Evolutionary conservation across 1,140 invertebrate species (phyloP), one percentile per base, ranked within the genome.

Genomic region (Laupala kohalensis): DNA sequence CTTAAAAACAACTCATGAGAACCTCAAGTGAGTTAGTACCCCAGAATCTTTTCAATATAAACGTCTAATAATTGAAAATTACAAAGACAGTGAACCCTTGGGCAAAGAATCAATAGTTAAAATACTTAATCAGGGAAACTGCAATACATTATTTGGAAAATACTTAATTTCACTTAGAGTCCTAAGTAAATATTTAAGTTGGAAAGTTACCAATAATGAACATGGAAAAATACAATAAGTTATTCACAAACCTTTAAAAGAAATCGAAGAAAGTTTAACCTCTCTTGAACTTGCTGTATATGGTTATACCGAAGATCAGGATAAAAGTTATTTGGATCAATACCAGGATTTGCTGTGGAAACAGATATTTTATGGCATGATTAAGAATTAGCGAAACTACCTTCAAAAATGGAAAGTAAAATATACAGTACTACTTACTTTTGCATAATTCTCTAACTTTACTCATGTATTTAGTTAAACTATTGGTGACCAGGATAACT

Each of bases 241-340:
- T 12, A 27, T 69, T n/a, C 25, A 64, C 70, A 74, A 77, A 86
- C 85, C 78, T 94, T 94, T 29, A 94, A 82, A 75, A 93, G 83
- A 83, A 95, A 96, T 80, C 94, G 88, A 69, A 99, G 86, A 84
- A 98, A 98, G 83, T 93, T 92, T 27, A 99, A 85, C 75, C 96
- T 86, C 82, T 98, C 96, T 77, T 96, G 91, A 63, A 99, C 94
- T 83, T 99, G 96, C 75, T 90, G 86, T 67, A 90, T 86, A 81
- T 99, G 96, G 77, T 93, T 93, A 82, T 96, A 98, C 73, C 95
- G 85, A 37, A 91, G 90, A 79, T 97, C 95, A 1, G 93, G 90
- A 75, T 91, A 86, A 81, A 95, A 93, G 73, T 86, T 88, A 30
- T 88, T 87, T 73, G 93, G 90, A 79, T 96, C 93, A 67, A 93